Base-by-base conservation (phyloP, 2,888 invertebrate species). In the Cryptops parisi region DNA sequence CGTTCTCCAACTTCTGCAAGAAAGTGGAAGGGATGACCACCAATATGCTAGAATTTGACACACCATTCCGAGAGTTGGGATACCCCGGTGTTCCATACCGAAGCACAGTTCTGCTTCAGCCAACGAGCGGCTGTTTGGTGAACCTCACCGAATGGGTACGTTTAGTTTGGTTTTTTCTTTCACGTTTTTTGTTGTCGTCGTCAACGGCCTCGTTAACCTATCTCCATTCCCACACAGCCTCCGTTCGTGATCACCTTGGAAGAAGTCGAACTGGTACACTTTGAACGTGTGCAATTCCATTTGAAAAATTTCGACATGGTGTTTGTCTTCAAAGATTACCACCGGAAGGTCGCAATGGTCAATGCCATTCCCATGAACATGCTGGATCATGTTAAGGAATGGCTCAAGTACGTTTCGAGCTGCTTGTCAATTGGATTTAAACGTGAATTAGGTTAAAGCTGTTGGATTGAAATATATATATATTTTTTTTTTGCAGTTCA, bases 271-370 rank as follows among this genome's bases (percentile, higher is more conserved):
- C 70, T 98, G 61, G 93, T 99, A 0, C 97, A 99, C 70, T 99
- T 99, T 71, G 98, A 99, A 72, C 78, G 98, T 69, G 97, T 99
- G 15, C 91, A 93, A 69, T 97, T 98, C 70, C 94, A 96, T 65
- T 74, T 99, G 62, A 93, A 97, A 72, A 98, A 97, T 73, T 99
- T 99, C 70, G 98, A 99, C 70, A 97, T 98, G 93, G 90, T 98
- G 58, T 97, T 98, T 67, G 89, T 99, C 48, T 98, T 97, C 69
- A 99, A 98, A 71, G 97, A 98, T 70, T 99, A 99, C 68, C 77
- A 79, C 48, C 81, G 84, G 64, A 96, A 96, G 70, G 84, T 88
- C 0, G 82, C 90, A 1, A 94, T 93, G 89, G 86, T 99, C 2
- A 96, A 94, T 67, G 93, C 97, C n/a, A 90, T 99, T 65, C 97